A percentile compares a stretch with the other conserved stretches of the same genome.
Conservation (phyloP, 2,888 invertebrate genomes). For the Tipula confusa region DNA sequence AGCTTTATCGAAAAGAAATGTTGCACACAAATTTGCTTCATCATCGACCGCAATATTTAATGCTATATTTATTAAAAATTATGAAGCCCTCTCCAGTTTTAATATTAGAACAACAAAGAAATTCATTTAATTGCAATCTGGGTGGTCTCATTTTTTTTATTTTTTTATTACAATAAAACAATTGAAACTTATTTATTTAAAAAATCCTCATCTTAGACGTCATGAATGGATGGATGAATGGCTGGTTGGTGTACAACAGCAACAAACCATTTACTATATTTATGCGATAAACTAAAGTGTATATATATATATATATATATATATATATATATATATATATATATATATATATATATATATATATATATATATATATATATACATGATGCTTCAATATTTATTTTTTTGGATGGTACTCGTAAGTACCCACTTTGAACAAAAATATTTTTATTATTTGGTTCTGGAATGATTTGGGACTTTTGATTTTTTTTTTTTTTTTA, state of each 20-base stretch:
- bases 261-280: not conserved
- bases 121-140: slow-evolving; percentile 13
- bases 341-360: too few species aligned
- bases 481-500: too few species aligned
- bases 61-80: not conserved
- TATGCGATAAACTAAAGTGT: too few species aligned
- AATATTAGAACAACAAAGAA: not conserved
- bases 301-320: too few species aligned
- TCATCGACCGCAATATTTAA: not conserved
- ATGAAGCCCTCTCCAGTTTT: not conserved
- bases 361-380: too few species aligned
- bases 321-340: too few species aligned
- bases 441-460: not conserved
- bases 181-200: slow-evolving; percentile 4
- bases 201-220: slow-evolving; percentile 25
- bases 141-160: not conserved
- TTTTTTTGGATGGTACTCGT: not conserved
- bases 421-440: slow-evolving; percentile 12
- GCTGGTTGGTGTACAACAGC: slow-evolving; percentile 3
- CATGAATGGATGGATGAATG: slow-evolving; percentile 20
- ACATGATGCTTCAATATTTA: not conserved
- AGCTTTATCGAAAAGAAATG: not conserved
- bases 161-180: not conserved
- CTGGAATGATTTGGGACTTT: not conserved
- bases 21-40: not conserved